Conservation (phyloP, 1,140 invertebrate species). For the Streblospio benedicti region DNA sequence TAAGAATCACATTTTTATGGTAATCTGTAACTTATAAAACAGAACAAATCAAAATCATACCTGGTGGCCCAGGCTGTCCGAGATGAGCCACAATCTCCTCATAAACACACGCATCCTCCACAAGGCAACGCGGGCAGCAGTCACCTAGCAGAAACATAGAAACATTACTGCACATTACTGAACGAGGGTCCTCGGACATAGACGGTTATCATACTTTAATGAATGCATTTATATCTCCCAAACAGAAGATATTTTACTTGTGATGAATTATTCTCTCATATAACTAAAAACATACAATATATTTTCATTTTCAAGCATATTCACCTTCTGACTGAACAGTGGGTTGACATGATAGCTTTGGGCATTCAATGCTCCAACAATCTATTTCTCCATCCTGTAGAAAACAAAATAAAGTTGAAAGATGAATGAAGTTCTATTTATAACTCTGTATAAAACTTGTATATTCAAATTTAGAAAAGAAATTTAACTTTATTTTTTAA, state of each 20-base stretch:
- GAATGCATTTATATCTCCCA: too few species aligned
- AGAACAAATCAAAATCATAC: too few species aligned
- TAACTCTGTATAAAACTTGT: neutral
- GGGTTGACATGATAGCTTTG: slow-evolving; percentile 60
- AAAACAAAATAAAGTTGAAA: slow-evolving; percentile 15
- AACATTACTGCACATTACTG: too few species aligned
- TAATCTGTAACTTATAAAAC: too few species aligned
- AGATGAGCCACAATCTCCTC: slow-evolving; percentile 8
- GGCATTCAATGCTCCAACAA: slow-evolving; percentile 79
- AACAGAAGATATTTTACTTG: too few species aligned
- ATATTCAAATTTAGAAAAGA: neutral
- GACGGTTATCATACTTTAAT: too few species aligned
- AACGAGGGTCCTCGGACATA: too few species aligned
- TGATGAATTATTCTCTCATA: too few species aligned
- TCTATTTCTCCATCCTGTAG: slow-evolving; percentile 75
- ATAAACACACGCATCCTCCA: slow-evolving; percentile 50
- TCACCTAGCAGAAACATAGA: slow-evolving; percentile 44
- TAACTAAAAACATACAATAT: too few species aligned
- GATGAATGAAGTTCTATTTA: neutral
- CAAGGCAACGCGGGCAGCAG: slow-evolving; percentile 63
- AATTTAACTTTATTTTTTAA: neutral
- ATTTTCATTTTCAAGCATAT: too few species aligned
- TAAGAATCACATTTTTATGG: too few species aligned
- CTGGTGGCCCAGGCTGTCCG: too few species aligned
- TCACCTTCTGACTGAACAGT: slow-evolving; percentile 53